Conservation (phyloP, 2,888 invertebrate species). For the Spodoptera littoralis region DNA sequence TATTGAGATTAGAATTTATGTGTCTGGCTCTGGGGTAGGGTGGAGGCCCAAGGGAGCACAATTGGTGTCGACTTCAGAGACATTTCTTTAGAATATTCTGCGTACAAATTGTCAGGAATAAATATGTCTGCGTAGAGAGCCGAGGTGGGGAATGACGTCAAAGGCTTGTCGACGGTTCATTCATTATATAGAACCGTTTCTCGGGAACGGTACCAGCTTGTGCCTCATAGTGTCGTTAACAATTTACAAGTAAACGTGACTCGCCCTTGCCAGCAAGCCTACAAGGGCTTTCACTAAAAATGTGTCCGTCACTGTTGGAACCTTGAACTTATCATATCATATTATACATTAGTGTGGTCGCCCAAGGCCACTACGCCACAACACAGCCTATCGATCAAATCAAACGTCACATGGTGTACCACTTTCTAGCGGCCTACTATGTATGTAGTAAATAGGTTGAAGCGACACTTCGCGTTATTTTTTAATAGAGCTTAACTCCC, state of each 20-base stretch:
- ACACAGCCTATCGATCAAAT: conserved; percentile 67
- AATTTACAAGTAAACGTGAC: conserved; percentile 45
- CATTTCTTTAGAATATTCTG: conserved; percentile 6
- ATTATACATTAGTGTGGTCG: conserved; percentile 56
- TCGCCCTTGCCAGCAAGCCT: conserved; percentile 28
- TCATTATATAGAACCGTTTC: conserved; percentile 28
- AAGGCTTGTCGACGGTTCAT: conserved; percentile 1
- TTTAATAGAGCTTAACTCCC: too few species aligned
- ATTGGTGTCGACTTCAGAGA: not conserved
- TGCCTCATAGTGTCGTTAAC: conserved; percentile 29
- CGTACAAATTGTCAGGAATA: conserved; percentile 7
- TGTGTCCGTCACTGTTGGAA: conserved; percentile 53
- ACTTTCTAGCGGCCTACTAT: conserved; percentile 34
- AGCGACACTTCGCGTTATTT: not conserved
- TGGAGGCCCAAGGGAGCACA: conserved; percentile 4
- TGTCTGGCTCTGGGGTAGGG: conserved; percentile 35
- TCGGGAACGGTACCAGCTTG: conserved; percentile 35
- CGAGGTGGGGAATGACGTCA: conserved; percentile 8
- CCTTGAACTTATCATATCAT: conserved; percentile 74
- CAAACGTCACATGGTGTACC: conserved; percentile 47
- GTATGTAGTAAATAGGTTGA: conserved; percentile 37
- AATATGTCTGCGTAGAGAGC: conserved; percentile 12
- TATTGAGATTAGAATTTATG: conserved; percentile 46
- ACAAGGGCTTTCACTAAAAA: conserved; percentile 36
- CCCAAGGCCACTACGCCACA: conserved; percentile 64